Evolutionary conservation across 2,797 vertebrate genomes (phyloP), one percentile per base, ranked within the genome.

Genomic region (Discoglossus pictus): DNA sequence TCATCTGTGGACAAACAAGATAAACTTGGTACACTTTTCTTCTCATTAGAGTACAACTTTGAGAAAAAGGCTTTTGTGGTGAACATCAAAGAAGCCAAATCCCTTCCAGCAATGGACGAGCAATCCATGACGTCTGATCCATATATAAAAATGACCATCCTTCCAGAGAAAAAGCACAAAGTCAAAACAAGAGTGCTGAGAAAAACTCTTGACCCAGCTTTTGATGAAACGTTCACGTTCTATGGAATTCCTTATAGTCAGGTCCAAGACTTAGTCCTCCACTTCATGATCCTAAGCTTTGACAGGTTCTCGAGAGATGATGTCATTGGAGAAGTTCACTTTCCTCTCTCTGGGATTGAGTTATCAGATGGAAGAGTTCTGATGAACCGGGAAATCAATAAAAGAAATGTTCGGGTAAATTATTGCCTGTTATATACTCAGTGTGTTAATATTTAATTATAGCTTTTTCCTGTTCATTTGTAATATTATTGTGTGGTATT

Each of bases 61-160:
- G 93, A 99, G 83, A 98, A 84, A 86, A 98, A 98, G 73, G 92
- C 95, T 1, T 97, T 99, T 80, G 87, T 99, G 65, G 97, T 99
- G 51, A 95, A 98, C 77, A 98, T 99, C 77, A 94, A 96, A 82
- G 95, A 99, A 84, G 97, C 96, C 34, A 90, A 91, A 35, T 93
- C 94, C 3, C 82, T 99, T 61, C 94, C 90, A n/a, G 94, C 96
- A 38, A 99, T 95, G 67, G 97, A 99, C 48, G 97, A 98, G 68
- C 97, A 98, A 78, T 98, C 97, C 0, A 86, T 97, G 90, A 99
- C 95, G 73, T 99, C 97, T 61, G 97, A 99, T 86, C 97, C 97
- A 0, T 99, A 98, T 81, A 95, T 99, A 80, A 99, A 99, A 87
- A 89, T 99, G 88, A 97, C 94, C 36, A 90, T 99, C 75, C 85